phyloP scores from a whole-genome alignment of 2,888 invertebrate species.

The Drosophila seclusa region DNA sequence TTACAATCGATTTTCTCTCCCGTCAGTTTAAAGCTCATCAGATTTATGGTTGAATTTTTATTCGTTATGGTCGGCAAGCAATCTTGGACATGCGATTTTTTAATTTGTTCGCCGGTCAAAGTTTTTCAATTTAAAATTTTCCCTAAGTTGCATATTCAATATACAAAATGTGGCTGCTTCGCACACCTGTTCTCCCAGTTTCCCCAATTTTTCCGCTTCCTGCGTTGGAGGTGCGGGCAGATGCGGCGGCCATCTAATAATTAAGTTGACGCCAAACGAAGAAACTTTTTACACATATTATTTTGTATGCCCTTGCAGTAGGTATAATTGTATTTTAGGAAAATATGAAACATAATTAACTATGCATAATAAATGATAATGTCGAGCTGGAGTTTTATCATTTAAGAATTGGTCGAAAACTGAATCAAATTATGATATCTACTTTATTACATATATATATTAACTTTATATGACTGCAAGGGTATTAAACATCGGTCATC shows the following conservation, averaged over 20 bases:
- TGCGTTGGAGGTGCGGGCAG: conserved; percentile 41
- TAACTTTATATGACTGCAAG: background rate
- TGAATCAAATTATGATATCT: background rate
- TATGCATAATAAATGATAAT: background rate
- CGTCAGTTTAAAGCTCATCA: conserved; percentile 42
- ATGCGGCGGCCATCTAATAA: conserved; percentile 62
- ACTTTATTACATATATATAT: background rate
- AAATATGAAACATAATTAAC: conserved; percentile 17
- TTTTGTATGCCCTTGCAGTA: conserved; percentile 16
- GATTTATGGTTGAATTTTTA: conserved; percentile 55
- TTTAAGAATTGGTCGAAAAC: background rate
- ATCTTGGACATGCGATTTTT: conserved; percentile 52
- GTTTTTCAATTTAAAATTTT: conserved; percentile 77
- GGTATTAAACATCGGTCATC: background rate
- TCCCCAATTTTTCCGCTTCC: conserved; percentile 2
- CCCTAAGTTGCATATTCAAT: conserved; percentile 69
- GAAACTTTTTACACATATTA: conserved; percentile 57
- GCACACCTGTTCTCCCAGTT: conserved; percentile 60
- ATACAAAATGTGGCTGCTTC: conserved; percentile 62
- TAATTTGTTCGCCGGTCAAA: conserved; percentile 71
- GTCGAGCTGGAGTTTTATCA: background rate
- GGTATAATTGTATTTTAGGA: conserved; percentile 12
- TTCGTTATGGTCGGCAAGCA: conserved; percentile 32
- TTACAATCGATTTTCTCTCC: conserved; percentile 15
- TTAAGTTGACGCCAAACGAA: conserved; percentile 66